Evolutionary conservation across 2,888 invertebrate genomes (phyloP).

Genomic region (Hybos culiciformis): DNA sequence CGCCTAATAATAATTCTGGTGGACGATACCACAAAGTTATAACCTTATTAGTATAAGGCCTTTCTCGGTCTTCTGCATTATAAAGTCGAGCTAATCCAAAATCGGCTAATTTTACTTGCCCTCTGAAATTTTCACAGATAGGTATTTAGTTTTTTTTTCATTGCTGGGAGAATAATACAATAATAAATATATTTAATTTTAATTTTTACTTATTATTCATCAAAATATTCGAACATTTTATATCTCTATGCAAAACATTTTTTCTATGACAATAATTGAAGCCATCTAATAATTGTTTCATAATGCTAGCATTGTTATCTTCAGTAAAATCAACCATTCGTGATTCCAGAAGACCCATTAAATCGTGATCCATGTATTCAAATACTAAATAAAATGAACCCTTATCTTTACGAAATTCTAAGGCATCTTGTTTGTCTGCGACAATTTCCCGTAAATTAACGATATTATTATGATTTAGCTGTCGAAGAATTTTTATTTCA

Average conservation of each 20-base stretch:
- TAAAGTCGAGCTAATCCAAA: conserved; percentile 94
- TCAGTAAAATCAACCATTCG: conserved; percentile 94
- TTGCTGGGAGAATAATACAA: too few relatives aligned
- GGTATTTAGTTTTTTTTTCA: too few relatives aligned
- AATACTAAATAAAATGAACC: conserved; percentile 99
- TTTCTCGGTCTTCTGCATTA: conserved; percentile 84
- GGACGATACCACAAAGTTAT: conserved; percentile 99
- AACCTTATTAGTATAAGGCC: conserved; percentile 96
- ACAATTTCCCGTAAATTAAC: conserved; percentile 96
- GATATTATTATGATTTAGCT: conserved; percentile 94
- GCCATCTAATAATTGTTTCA: conserved; percentile 92
- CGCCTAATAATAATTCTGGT: conserved; percentile 89
- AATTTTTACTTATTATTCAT: conserved; percentile 87
- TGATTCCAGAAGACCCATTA: conserved; percentile 96
- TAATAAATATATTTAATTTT: background rate
- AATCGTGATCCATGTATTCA: conserved; percentile 99
- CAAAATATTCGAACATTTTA: conserved; percentile 97
- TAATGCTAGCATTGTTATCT: conserved; percentile 91
- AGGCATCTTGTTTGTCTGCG: conserved; percentile 92
- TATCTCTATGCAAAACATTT: conserved; percentile 96
- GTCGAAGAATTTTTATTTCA: conserved; percentile 95
- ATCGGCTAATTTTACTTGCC: conserved; percentile 97
- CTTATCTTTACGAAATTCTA: conserved; percentile 88
- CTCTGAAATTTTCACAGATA: too few relatives aligned
- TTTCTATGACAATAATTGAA: conserved; percentile 95